A percentile compares a stretch with the other conserved stretches of the same genome.
Conservation (phyloP, 2,888 invertebrate genomes). For the Timandra comae region DNA sequence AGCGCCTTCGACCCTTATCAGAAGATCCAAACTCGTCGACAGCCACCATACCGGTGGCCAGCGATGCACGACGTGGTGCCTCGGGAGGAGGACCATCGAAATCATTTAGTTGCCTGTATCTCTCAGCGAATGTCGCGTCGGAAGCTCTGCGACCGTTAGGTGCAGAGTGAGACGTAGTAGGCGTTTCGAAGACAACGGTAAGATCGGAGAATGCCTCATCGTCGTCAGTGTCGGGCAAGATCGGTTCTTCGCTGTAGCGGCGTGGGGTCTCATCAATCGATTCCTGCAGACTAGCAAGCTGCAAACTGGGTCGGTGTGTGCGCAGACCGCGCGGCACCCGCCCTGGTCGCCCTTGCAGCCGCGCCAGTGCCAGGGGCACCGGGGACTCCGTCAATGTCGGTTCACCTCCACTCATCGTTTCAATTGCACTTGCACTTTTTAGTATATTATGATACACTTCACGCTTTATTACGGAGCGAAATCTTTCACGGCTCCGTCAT, state of each 20-base stretch:
- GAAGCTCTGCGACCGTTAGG: constrained; percentile 66
- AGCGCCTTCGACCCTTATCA: constrained; percentile 78
- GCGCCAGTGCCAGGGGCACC: constrained; percentile 65
- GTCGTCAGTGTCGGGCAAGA: constrained; percentile 55
- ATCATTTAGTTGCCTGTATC: constrained; percentile 63
- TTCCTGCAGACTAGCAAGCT: constrained; percentile 66
- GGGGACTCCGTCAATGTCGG: constrained; percentile 68
- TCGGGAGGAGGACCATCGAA: constrained; percentile 63
- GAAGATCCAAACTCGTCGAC: constrained; percentile 48
- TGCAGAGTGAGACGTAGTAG: constrained; percentile 38
- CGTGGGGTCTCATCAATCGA: constrained; percentile 53
- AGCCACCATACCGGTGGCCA: constrained; percentile 59
- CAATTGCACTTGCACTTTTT: constrained; percentile 34
- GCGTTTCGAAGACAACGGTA: constrained; percentile 32
- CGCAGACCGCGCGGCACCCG: constrained; percentile 50
- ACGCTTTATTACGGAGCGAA: constrained; percentile 23
- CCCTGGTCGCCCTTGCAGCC: constrained; percentile 52
- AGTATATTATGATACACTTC: constrained; percentile 38
- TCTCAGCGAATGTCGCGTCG: constrained; percentile 64
- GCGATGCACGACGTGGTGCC: constrained; percentile 61
- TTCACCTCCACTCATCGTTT: constrained; percentile 60
- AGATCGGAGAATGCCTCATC: constrained; percentile 58
- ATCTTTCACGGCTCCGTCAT: constrained; percentile 52
- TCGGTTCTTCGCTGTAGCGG: constrained; percentile 59
- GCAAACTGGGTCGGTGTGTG: constrained; percentile 60